Evolutionary conservation across 2,888 invertebrate genomes (phyloP).

Genomic region (Synergus gifuensis): DNA sequence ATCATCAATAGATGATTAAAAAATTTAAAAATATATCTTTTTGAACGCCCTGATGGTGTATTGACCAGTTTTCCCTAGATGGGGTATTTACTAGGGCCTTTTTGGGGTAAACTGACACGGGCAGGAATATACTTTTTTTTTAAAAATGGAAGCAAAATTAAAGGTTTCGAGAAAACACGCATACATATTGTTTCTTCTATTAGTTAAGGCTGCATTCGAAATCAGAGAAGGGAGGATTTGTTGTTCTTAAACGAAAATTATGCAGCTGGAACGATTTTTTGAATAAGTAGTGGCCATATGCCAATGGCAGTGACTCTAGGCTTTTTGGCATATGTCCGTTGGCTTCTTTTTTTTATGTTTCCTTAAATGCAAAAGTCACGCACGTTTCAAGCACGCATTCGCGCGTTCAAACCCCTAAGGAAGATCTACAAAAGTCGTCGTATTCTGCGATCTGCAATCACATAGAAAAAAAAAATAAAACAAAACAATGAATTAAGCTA

Average conservation of each 20-base stretch:
- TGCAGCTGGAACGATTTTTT: slow-evolving; percentile 15
- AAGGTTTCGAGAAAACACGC: not conserved
- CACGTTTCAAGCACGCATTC: slow-evolving; percentile 50
- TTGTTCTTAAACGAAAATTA: slow-evolving; percentile 14
- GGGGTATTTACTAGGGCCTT: no score
- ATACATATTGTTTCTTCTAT: slow-evolving; percentile 2
- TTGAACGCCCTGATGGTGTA: no score
- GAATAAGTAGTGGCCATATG: slow-evolving; percentile 12
- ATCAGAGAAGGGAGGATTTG: not conserved
- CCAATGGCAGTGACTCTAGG: slow-evolving; percentile 11
- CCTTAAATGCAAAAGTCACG: slow-evolving; percentile 67
- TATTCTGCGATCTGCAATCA: not conserved
- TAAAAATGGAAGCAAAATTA: not conserved
- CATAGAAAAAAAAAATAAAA: not conserved
- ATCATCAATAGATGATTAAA: no score
- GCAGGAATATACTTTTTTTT: not conserved
- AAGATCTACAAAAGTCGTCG: not conserved
- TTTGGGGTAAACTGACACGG: no score
- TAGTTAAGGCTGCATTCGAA: not conserved
- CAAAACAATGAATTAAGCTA: not conserved
- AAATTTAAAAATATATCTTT: no score
- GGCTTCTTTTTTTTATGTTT: slow-evolving; percentile 55
- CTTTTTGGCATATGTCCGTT: slow-evolving; percentile 62
- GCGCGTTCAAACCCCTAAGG: not conserved
- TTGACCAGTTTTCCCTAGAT: no score